Evolutionary conservation across 2,113 vertebrate species (phyloP).

Genomic region (Genyomyrus donnyi): DNA sequence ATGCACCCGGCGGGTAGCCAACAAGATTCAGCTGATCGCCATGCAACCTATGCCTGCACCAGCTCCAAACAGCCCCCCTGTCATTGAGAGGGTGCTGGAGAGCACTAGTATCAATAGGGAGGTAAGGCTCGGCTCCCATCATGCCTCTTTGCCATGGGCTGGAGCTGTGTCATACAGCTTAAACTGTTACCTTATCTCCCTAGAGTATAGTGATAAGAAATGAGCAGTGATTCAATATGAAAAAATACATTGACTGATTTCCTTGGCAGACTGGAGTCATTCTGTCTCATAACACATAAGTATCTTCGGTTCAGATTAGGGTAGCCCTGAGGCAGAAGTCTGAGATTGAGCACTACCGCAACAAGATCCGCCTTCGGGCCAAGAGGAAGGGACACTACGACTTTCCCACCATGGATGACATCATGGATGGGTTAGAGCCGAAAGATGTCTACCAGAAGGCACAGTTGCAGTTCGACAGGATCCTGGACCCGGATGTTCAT

Average conservation of each 20-base stretch:
- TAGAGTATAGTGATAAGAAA: background rate
- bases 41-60: constrained; percentile 86
- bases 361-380: constrained; percentile 89
- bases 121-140: constrained; percentile 48
- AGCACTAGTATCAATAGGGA: constrained; percentile 80
- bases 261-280: background rate
- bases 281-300: background rate
- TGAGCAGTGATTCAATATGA: background rate
- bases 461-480: constrained; percentile 94
- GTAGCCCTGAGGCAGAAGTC: constrained; percentile 92
- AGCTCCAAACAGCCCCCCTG: constrained; percentile 60
- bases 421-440: constrained; percentile 75
- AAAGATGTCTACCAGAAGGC: constrained; percentile 85
- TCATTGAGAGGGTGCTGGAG: constrained; percentile 70
- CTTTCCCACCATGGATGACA: constrained; percentile 89
- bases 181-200: background rate
- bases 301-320: constrained; percentile 62
- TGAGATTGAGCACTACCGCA: constrained; percentile 91
- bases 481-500: constrained; percentile 71
- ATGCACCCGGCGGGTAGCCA: constrained; percentile 70
- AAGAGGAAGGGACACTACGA: constrained; percentile 93
- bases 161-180: background rate
- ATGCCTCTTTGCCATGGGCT: background rate
- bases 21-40: constrained; percentile 92
- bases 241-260: background rate